Evolutionary conservation across 1,140 invertebrate species (phyloP).

Genomic region (Pseudomyrmex sp.): DNA sequence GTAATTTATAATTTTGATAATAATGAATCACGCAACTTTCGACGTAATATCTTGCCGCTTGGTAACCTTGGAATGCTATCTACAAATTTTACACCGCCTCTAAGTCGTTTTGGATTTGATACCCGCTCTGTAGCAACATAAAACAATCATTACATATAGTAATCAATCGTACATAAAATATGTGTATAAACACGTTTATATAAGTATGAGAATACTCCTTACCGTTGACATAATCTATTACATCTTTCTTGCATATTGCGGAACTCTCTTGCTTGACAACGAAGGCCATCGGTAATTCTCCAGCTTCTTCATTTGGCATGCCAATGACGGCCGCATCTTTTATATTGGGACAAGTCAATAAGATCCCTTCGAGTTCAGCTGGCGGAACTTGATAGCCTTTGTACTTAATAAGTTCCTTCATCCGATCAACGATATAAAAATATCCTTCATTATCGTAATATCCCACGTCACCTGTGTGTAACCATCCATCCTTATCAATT

Average conservation of each 20-base stretch:
- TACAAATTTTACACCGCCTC: conserved; percentile 88
- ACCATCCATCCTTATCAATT: conserved; percentile 88
- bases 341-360: conserved; percentile 88
- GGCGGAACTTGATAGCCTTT: conserved; percentile 86
- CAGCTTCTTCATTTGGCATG: conserved; percentile 87
- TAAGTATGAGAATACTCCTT: conserved; percentile 27
- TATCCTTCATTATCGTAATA: conserved; percentile 88
- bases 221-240: conserved; percentile 85
- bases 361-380: conserved; percentile 87
- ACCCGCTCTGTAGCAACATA: conserved; percentile 77
- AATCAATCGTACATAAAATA: not conserved
- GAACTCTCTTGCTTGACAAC: conserved; percentile 86
- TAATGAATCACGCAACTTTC: conserved; percentile 83
- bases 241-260: conserved; percentile 83
- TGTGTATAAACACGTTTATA: not conserved
- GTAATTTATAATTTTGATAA: conserved; percentile 76
- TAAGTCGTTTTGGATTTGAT: conserved; percentile 84
- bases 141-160: not conserved
- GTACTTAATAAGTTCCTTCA: conserved; percentile 93
- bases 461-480: conserved; percentile 90
- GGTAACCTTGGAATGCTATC: conserved; percentile 88
- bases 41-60: conserved; percentile 89
- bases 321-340: conserved; percentile 91
- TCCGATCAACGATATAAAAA: conserved; percentile 89
- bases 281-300: conserved; percentile 90